Evolutionary conservation across 2,113 vertebrate species (phyloP).

Genomic region (Etheostoma spectabile): DNA sequence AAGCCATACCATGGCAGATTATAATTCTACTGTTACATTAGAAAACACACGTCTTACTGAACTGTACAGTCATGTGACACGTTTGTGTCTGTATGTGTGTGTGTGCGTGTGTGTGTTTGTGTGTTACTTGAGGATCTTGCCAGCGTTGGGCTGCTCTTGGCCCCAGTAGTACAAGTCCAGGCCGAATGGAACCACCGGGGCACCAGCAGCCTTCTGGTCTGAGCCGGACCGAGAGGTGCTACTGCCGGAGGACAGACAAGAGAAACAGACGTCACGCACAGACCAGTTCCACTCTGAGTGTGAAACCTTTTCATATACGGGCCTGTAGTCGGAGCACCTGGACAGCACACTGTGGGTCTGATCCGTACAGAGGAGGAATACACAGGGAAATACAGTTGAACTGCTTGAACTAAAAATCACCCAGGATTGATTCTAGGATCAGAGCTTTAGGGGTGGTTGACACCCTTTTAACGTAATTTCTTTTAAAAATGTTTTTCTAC

Average conservation of each 20-base stretch:
- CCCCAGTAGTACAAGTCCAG: constrained; percentile 95
- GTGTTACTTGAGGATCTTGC: constrained; percentile 90
- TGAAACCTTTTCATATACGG: too few species aligned
- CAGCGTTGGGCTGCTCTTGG: constrained; percentile 86
- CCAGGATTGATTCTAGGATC: too few species aligned
- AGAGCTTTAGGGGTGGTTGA: too few species aligned
- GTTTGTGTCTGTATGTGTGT: not conserved
- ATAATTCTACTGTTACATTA: not conserved
- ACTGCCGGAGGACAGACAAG: constrained; percentile 45
- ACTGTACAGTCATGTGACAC: not conserved
- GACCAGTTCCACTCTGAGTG: too few species aligned
- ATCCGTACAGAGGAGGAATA: too few species aligned
- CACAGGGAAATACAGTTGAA: too few species aligned
- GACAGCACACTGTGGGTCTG: too few species aligned
- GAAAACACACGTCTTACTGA: not conserved
- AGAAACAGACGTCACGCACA: not conserved
- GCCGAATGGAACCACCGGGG: constrained; percentile 91
- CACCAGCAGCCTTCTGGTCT: constrained; percentile 76
- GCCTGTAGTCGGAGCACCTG: too few species aligned
- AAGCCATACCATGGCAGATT: not conserved
- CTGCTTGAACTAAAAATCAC: too few species aligned
- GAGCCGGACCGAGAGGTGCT: constrained; percentile 56
- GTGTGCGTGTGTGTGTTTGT: not conserved
- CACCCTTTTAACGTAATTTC: too few species aligned
- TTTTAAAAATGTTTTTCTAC: too few species aligned